phyloP scores from a whole-genome alignment of 1,140 invertebrate species.

The Procambarus clarkii region DNA sequence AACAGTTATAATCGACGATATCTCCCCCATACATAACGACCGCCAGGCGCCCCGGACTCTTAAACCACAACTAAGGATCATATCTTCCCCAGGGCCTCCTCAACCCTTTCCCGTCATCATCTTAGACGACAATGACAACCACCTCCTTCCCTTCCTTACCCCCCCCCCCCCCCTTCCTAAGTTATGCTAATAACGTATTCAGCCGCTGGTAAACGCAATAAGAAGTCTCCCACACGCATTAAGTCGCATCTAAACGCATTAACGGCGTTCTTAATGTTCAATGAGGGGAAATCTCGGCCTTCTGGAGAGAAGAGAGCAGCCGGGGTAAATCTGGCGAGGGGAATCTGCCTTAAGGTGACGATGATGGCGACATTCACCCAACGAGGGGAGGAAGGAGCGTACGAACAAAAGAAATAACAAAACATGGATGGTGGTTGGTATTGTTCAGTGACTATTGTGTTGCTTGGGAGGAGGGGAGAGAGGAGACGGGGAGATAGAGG shows the following conservation, averaged over 20 bases:
- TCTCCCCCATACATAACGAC: no score
- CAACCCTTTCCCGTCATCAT: background rate
- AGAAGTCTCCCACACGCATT: background rate
- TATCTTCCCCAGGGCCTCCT: background rate
- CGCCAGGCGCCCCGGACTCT: no score
- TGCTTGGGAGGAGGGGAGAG: background rate
- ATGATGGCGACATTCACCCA: background rate
- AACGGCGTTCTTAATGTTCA: background rate
- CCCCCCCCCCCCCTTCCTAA: no score
- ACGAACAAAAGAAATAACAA: background rate
- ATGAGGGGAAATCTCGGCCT: background rate
- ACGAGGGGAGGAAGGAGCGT: background rate
- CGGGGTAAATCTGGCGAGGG: background rate
- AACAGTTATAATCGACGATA: no score
- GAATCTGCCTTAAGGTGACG: background rate
- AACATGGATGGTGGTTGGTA: background rate
- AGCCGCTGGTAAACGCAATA: no score
- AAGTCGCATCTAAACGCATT: background rate
- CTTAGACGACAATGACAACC: constrained; percentile 26
- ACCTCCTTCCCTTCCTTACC: no score
- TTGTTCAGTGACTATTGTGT: background rate
- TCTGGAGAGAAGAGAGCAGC: background rate
- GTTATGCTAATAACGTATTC: constrained; percentile 6
- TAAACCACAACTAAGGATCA: no score
- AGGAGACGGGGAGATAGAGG: background rate